Evolutionary conservation across 2,113 vertebrate genomes (phyloP).

Genomic region (Porphyrio hochstetteri): DNA sequence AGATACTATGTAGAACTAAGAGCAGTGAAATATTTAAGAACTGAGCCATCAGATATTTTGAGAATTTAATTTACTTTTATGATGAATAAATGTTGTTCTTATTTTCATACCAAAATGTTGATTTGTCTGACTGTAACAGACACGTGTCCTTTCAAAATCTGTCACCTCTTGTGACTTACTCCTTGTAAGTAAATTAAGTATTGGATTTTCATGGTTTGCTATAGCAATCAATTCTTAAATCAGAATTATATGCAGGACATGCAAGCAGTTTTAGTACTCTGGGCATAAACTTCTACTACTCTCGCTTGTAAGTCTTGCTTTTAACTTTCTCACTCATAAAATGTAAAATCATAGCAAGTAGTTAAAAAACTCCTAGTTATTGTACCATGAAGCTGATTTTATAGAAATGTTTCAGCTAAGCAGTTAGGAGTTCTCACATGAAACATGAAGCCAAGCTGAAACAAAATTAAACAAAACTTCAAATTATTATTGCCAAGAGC

Average conservation of each 20-base stretch:
- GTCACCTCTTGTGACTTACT: slow-evolving; percentile 4
- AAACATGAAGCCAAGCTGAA: background rate
- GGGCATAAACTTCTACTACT: background rate
- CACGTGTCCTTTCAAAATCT: background rate
- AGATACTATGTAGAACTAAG: background rate
- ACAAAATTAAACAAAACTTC: background rate
- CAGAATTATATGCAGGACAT: background rate
- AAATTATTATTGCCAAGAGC: background rate
- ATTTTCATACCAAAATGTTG: background rate
- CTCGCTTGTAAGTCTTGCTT: background rate
- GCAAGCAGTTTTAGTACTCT: background rate
- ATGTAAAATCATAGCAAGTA: background rate
- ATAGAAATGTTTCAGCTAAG: background rate
- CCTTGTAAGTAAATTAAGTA: slow-evolving; percentile 45
- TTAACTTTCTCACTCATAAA: background rate
- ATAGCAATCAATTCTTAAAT: background rate
- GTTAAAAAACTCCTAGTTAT: background rate
- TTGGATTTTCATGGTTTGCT: slow-evolving; percentile 18
- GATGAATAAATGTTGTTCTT: background rate
- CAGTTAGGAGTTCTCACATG: background rate
- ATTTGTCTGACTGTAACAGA: background rate
- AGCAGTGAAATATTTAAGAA: background rate
- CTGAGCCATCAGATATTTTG: background rate
- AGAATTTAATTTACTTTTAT: background rate
- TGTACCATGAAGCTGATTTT: background rate